Evolutionary conservation across 2,113 vertebrate species (phyloP).

Genomic region (Petrocephalus microphthalmus): DNA sequence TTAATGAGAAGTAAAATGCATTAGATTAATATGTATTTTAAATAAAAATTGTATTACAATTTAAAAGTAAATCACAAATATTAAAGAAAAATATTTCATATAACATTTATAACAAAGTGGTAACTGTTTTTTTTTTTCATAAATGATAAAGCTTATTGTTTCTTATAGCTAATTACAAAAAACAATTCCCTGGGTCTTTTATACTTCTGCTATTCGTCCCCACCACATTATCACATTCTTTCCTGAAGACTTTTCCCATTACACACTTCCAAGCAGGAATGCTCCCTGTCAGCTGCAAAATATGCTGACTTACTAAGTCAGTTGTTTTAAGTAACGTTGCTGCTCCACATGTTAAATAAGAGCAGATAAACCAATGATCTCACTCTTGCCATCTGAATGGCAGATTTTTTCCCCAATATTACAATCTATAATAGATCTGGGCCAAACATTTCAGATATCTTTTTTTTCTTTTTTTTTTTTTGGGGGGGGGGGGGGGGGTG

Average conservation of each 20-base stretch:
- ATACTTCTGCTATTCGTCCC: background rate
- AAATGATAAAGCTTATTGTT: background rate
- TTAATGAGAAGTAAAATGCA: background rate
- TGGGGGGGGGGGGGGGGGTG: background rate
- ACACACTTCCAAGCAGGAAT: background rate
- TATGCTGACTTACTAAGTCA: background rate
- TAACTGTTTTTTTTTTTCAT: background rate
- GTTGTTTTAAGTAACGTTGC: background rate
- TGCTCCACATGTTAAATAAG: background rate
- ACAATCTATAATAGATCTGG: background rate
- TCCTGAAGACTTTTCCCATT: background rate
- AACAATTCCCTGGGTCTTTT: background rate
- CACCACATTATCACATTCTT: background rate
- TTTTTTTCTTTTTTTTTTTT: background rate
- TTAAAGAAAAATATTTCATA: slow-evolving; percentile 10
- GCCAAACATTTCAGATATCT: background rate
- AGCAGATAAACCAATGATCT: background rate
- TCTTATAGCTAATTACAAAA: background rate
- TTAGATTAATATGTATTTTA: background rate
- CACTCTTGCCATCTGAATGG: background rate
- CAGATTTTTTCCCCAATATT: background rate
- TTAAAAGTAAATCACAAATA: background rate
- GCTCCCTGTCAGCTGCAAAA: background rate
- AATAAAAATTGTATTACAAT: background rate
- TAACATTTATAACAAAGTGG: background rate